phyloP scores from a whole-genome alignment of 1,140 invertebrate species.

The Centruroides vittatus region DNA sequence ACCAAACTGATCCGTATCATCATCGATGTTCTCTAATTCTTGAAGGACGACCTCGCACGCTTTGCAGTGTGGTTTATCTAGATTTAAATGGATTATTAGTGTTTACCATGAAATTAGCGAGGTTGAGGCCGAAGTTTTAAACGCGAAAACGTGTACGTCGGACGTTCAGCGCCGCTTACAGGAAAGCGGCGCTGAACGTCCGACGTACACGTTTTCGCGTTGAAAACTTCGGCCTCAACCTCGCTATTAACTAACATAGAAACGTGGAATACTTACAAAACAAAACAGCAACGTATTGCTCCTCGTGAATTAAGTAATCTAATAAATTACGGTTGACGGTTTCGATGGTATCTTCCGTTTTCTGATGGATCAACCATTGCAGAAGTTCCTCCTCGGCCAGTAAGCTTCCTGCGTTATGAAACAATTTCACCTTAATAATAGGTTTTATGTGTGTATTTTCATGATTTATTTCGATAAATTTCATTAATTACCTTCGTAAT shows the following conservation, averaged over 20 bases:
- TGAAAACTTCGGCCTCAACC: too few species aligned
- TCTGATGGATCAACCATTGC: slow-evolving; percentile 83
- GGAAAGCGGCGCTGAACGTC: too few species aligned
- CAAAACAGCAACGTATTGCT: slow-evolving; percentile 81
- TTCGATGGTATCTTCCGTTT: slow-evolving; percentile 84
- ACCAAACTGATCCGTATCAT: slow-evolving; percentile 82
- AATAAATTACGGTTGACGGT: slow-evolving; percentile 80
- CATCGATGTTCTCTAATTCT: slow-evolving; percentile 76
- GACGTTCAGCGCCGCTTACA: too few species aligned
- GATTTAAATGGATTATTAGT: slow-evolving; percentile 15
- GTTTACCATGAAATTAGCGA: too few species aligned
- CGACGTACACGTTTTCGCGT: too few species aligned
- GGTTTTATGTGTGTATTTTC: slow-evolving; percentile 53
- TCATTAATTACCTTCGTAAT: slow-evolving; percentile 57
- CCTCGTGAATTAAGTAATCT: slow-evolving; percentile 75
- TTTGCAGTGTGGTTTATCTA: slow-evolving; percentile 81
- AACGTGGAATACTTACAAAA: slow-evolving; percentile 58
- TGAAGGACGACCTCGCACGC: slow-evolving; percentile 82
- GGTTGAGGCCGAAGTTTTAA: too few species aligned
- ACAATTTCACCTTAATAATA: not conserved
- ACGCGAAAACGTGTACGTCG: too few species aligned
- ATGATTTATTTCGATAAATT: slow-evolving; percentile 43
- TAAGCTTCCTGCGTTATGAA: slow-evolving; percentile 68
- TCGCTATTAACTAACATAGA: too few species aligned
- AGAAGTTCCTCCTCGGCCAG: slow-evolving; percentile 82